Evolutionary conservation across 2,888 invertebrate species (phyloP).

Genomic region (Amphipyra tragopoginis): DNA sequence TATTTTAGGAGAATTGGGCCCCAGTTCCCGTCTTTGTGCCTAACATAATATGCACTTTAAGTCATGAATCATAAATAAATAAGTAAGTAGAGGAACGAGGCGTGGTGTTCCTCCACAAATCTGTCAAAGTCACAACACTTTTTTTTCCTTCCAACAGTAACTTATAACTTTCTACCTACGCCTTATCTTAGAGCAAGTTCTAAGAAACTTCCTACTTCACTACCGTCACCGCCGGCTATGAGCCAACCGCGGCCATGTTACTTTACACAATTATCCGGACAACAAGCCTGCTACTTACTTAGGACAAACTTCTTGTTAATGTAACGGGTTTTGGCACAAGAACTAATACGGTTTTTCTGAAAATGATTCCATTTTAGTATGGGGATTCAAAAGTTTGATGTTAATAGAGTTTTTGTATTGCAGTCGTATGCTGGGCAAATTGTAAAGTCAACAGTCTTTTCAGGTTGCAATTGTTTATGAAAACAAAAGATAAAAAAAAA

Average conservation of each 20-base stretch:
- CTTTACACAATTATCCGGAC: conserved; percentile 75
- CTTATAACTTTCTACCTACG: conserved; percentile 19
- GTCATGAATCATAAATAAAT: no score
- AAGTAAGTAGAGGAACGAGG: no score
- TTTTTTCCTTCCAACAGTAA: background rate
- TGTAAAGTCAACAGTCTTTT: no score
- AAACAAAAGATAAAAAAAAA: no score
- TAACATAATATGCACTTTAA: no score
- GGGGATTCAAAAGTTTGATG: conserved; percentile 24
- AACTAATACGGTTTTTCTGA: conserved; percentile 35
- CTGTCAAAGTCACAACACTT: no score
- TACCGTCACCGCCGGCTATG: conserved; percentile 68
- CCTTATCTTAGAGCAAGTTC: conserved; percentile 67
- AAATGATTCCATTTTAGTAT: conserved; percentile 23
- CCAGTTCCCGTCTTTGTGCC: no score
- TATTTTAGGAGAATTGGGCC: no score
- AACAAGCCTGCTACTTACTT: conserved; percentile 41
- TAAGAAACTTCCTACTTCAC: conserved; percentile 67
- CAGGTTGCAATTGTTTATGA: no score
- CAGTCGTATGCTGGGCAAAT: no score
- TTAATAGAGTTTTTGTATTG: conserved; percentile 26
- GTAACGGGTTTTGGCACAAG: conserved; percentile 47
- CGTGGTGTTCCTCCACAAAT: no score
- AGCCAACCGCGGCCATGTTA: conserved; percentile 74
- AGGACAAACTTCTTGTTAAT: conserved; percentile 37